Percentiles rank a stretch among this genome's conserved stretches.
These are phyloP conservation scores for Fragariocoptes setiger DNA, from an alignment of 1,140 invertebrate species.

Conservation along the genomic window DNA sequence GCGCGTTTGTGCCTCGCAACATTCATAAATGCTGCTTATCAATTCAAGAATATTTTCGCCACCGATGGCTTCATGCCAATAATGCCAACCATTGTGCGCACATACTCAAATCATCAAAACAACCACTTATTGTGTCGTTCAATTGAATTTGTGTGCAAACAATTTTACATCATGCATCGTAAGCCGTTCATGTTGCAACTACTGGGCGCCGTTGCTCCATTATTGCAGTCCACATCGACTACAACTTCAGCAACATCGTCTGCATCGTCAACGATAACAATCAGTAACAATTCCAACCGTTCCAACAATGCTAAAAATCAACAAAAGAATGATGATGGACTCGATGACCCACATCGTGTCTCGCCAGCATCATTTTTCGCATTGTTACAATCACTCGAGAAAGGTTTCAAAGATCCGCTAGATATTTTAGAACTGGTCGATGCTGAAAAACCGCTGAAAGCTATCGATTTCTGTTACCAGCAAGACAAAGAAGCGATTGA, in stretches of 20 bases:
- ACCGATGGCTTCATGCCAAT: conserved; percentile 78
- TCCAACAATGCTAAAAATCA: background rate
- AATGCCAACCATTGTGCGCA: conserved; percentile 78
- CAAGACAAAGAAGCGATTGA: conserved; percentile 79
- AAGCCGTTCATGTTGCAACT: conserved; percentile 96
- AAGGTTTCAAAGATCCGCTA: conserved; percentile 63
- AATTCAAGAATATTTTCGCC: conserved; percentile 96
- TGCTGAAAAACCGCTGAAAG: conserved; percentile 75
- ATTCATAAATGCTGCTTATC: conserved; percentile 82
- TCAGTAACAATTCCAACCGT: background rate
- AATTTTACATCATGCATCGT: conserved; percentile 88
- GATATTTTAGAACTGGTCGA: conserved; percentile 81
- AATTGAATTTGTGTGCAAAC: conserved; percentile 87
- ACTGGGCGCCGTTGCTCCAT: conserved; percentile 87
- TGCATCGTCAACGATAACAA: background rate
- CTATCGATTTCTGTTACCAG: conserved; percentile 85
- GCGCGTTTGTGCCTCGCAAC: conserved; percentile 79
- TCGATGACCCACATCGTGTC: conserved; percentile 7
- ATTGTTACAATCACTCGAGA: conserved; percentile 35
- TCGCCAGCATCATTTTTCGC: conserved; percentile 14
- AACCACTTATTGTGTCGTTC: conserved; percentile 66
- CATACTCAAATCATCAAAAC: conserved; percentile 89
- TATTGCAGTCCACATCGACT: conserved; percentile 38
- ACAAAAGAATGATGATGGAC: background rate
- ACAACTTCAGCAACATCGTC: background rate